Percentiles rank a stretch among this genome's conserved stretches.
Evolutionary conservation across 2,113 vertebrate species (phyloP).

Genomic region (Spermophilus dauricus): DNA sequence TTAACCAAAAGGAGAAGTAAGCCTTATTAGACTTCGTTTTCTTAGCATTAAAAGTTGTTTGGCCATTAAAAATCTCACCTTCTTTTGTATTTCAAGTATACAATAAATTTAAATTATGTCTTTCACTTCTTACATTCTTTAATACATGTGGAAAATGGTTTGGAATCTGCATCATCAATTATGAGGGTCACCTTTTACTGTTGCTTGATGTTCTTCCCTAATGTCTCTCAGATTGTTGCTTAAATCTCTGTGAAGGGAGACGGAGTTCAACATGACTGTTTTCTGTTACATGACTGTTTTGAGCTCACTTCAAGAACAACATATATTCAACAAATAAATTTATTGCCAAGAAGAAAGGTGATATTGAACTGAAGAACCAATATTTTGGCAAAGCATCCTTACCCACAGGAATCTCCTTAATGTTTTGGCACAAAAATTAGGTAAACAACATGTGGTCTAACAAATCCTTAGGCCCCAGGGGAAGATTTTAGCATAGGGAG

Average conservation of each 20-base stretch:
- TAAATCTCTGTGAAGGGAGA: neutral
- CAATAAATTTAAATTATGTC: neutral
- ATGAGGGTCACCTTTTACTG: neutral
- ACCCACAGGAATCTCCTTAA: constrained; percentile 71
- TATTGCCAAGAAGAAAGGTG: constrained; percentile 66
- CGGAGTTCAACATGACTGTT: neutral
- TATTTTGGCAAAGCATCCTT: constrained; percentile 74
- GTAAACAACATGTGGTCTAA: constrained; percentile 75
- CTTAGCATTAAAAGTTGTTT: neutral
- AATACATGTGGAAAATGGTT: neutral
- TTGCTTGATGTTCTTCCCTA: neutral
- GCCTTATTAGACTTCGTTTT: neutral
- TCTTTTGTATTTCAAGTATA: neutral
- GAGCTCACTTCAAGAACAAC: neutral
- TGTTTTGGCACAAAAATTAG: constrained; percentile 67
- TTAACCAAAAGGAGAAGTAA: neutral
- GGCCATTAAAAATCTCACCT: constrained; percentile 1
- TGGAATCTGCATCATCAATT: neutral
- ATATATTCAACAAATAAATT: constrained; percentile 11
- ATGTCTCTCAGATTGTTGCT: neutral
- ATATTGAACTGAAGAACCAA: constrained; percentile 70
- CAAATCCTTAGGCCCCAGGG: constrained; percentile 59
- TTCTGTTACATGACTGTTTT: neutral
- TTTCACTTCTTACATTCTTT: neutral
- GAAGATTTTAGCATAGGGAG: constrained; percentile 34